These are phyloP conservation scores for Epirrita christyi DNA, from an alignment of 2,888 invertebrate species.

Conservation along the genomic window DNA sequence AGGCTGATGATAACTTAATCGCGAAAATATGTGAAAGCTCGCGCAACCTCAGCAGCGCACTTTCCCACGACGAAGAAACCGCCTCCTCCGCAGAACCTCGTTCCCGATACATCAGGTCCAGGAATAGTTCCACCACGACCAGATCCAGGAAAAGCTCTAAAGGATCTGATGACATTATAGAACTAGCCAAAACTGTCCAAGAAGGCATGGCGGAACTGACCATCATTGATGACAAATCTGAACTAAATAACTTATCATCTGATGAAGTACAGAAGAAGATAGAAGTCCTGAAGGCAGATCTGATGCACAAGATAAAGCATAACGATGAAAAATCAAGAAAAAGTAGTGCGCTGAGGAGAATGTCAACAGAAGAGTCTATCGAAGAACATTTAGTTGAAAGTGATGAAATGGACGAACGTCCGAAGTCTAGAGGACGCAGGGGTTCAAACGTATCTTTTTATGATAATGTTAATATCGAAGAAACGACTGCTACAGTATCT, in stretches of 20 bases:
- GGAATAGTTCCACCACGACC: slow-evolving; percentile 61
- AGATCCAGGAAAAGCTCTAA: slow-evolving; percentile 66
- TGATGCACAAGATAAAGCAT: slow-evolving; percentile 71
- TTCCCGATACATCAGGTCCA: slow-evolving; percentile 61
- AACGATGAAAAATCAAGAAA: slow-evolving; percentile 63
- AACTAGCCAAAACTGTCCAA: slow-evolving; percentile 83
- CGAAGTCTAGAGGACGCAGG: slow-evolving; percentile 69
- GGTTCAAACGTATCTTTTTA: slow-evolving; percentile 69
- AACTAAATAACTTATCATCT: slow-evolving; percentile 52
- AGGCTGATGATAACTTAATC: slow-evolving; percentile 66
- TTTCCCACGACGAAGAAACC: slow-evolving; percentile 74
- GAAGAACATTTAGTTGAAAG: slow-evolving; percentile 61
- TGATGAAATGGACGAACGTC: slow-evolving; percentile 55
- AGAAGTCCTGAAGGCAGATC: slow-evolving; percentile 67
- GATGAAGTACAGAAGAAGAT: slow-evolving; percentile 70
- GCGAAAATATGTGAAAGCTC: slow-evolving; percentile 71
- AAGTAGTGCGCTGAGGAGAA: slow-evolving; percentile 61
- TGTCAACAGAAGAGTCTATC: slow-evolving; percentile 69
- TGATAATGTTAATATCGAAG: slow-evolving; percentile 51
- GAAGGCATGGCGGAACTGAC: slow-evolving; percentile 82
- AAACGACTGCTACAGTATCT: slow-evolving; percentile 49
- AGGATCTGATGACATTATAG: slow-evolving; percentile 72
- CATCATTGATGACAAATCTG: slow-evolving; percentile 60
- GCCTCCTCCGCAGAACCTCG: slow-evolving; percentile 69
- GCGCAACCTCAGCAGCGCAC: slow-evolving; percentile 66